Conservation (phyloP, 2,888 invertebrate species). For the Cosmorhoe ocellata region DNA sequence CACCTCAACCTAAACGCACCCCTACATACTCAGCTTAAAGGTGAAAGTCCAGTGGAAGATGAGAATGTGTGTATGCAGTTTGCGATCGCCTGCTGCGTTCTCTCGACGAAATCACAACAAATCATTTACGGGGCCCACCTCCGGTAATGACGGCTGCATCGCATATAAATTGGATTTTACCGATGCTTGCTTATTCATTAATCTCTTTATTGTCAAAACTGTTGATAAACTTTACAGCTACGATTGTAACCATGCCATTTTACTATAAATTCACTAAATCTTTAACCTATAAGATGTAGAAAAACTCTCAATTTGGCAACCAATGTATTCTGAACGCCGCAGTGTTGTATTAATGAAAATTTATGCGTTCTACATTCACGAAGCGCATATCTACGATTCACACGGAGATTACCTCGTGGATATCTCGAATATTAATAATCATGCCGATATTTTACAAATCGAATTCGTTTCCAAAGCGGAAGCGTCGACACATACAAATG, state of each 20-base stretch:
- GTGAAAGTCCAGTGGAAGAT: slow-evolving; percentile 44
- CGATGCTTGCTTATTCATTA: slow-evolving; percentile 61
- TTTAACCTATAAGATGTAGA: no score
- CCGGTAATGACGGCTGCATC: slow-evolving; percentile 75
- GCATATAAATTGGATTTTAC: slow-evolving; percentile 70
- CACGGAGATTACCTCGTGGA: slow-evolving; percentile 43
- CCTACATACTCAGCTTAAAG: slow-evolving; percentile 48
- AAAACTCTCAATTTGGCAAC: neutral
- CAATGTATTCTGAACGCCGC: slow-evolving; percentile 7
- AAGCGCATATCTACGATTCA: slow-evolving; percentile 43
- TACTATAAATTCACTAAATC: neutral
- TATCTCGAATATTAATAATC: slow-evolving; percentile 20
- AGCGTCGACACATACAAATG: slow-evolving; percentile 21
- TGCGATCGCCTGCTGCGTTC: slow-evolving; percentile 77
- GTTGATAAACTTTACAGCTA: slow-evolving; percentile 20
- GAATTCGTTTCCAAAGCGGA: slow-evolving; percentile 20
- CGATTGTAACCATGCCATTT: slow-evolving; percentile 2
- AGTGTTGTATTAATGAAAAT: slow-evolving; percentile 28
- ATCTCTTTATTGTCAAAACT: slow-evolving; percentile 39
- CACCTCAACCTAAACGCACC: slow-evolving; percentile 43
- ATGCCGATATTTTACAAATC: slow-evolving; percentile 25
- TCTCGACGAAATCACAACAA: slow-evolving; percentile 79
- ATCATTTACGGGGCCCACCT: slow-evolving; percentile 78
- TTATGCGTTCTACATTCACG: slow-evolving; percentile 40
- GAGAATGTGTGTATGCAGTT: slow-evolving; percentile 69